A percentile compares a stretch with the other conserved stretches of the same genome.
Conservation (phyloP, 2,113 vertebrate species). For the Rhabdornis inornatus region DNA sequence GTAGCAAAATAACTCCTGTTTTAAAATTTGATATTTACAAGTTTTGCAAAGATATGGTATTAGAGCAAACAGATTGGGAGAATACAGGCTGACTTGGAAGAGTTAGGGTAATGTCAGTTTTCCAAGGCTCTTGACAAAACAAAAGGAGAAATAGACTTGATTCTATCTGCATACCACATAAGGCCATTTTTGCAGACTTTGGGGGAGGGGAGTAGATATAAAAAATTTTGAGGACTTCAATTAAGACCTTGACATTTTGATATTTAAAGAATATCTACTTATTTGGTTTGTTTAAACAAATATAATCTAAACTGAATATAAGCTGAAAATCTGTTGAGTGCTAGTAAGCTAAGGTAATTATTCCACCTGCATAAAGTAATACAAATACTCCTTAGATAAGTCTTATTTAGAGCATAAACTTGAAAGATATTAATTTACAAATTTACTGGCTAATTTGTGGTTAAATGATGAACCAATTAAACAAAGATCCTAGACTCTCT, state of each 20-base stretch:
- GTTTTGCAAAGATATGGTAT: not conserved
- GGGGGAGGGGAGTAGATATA: rapidly evolving
- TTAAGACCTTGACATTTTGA: not conserved
- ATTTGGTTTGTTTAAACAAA: not conserved
- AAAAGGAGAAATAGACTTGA: not conserved
- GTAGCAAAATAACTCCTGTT: not conserved
- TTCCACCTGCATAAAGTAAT: not conserved
- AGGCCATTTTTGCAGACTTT: not conserved
- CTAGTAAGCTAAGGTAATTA: not conserved
- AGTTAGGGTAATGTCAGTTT: not conserved
- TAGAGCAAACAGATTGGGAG: not conserved
- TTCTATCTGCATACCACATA: not conserved
- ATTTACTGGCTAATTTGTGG: slow-evolving; percentile 3
- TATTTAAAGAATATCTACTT: not conserved
- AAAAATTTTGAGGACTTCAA: not conserved
- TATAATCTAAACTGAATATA: not conserved
- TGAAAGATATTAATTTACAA: not conserved
- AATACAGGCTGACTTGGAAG: not conserved
- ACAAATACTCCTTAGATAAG: not conserved
- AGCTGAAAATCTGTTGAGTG: not conserved
- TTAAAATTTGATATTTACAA: not conserved
- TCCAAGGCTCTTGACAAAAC: not conserved
- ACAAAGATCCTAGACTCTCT: not conserved
- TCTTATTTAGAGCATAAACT: not conserved
- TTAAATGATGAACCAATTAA: slow-evolving; percentile 29